phyloP scores from a whole-genome alignment of 2,797 vertebrate species.

The Acrossocheilus wenchowensis region DNA sequence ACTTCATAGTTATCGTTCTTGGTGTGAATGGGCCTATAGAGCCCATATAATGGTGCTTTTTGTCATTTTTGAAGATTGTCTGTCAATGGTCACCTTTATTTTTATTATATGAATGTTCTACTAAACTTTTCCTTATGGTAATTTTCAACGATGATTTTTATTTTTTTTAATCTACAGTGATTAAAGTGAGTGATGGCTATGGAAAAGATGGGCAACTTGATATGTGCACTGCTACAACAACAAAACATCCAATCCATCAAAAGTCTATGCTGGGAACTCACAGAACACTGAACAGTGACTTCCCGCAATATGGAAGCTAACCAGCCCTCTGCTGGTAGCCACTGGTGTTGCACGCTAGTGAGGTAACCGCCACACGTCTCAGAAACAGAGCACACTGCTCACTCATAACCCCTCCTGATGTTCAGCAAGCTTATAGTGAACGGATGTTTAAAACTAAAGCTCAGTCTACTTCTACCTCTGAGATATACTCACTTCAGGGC shows the following conservation, averaged over 20 bases:
- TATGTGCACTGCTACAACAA: slow-evolving; percentile 18
- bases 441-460: background rate
- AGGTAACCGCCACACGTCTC: slow-evolving; percentile 25
- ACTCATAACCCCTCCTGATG: slow-evolving; percentile 42
- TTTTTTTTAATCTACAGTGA: background rate
- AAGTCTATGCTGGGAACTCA: background rate
- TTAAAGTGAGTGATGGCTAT: background rate
- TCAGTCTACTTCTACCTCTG: background rate
- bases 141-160: background rate
- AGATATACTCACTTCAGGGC: slow-evolving; percentile 8
- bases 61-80: background rate
- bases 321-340: slow-evolving; percentile 42
- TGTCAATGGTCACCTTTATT: no score
- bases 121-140: background rate
- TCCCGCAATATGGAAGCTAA: background rate
- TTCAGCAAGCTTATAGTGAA: slow-evolving; percentile 2
- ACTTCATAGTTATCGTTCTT: background rate
- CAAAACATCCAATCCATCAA: background rate
- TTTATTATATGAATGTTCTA: background rate
- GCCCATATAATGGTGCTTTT: background rate
- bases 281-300: background rate
- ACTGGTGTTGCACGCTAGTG: slow-evolving; percentile 19
- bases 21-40: background rate
- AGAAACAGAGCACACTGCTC: slow-evolving; percentile 32
- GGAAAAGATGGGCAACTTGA: background rate